A percentile compares a stretch with the other conserved stretches of the same genome.
phyloP scores from a whole-genome alignment of 2,113 vertebrate genomes.

The Cynocephalus volans region DNA sequence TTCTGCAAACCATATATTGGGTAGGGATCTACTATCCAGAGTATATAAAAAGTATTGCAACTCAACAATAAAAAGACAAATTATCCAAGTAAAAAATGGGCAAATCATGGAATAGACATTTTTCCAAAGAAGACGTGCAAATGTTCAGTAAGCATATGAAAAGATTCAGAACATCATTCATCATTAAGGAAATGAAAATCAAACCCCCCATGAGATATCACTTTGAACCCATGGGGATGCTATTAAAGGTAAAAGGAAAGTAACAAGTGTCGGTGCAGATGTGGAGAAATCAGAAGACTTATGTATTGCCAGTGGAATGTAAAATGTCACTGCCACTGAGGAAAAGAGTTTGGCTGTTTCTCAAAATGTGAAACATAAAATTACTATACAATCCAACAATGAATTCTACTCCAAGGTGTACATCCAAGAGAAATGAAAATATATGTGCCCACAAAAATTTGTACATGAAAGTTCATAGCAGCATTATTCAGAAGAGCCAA shows the following conservation, averaged over 20 bases:
- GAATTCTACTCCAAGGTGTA: not conserved
- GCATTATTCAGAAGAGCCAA: not conserved
- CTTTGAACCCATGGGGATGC: too few relatives aligned
- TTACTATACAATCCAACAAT: not conserved
- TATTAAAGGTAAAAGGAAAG: not conserved
- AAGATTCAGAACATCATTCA: not conserved
- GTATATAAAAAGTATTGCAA: not conserved
- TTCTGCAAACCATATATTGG: too few relatives aligned
- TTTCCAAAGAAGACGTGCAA: not conserved
- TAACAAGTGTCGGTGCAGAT: not conserved
- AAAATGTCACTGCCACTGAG: not conserved
- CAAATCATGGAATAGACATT: not conserved
- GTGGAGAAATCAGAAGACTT: not conserved
- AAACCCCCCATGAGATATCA: too few relatives aligned
- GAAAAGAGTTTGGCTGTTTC: not conserved
- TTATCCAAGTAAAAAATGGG: not conserved
- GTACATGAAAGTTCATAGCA: not conserved
- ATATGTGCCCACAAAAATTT: too few relatives aligned
- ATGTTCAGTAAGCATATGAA: not conserved
- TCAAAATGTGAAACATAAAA: not conserved
- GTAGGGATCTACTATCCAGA: not conserved
- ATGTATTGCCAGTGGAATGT: not conserved
- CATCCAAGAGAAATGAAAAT: not conserved
- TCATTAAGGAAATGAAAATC: not conserved
- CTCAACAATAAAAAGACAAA: not conserved